Base-by-base conservation (phyloP, 2,888 invertebrate genomes). In the Psylliodes chrysocephalus region DNA sequence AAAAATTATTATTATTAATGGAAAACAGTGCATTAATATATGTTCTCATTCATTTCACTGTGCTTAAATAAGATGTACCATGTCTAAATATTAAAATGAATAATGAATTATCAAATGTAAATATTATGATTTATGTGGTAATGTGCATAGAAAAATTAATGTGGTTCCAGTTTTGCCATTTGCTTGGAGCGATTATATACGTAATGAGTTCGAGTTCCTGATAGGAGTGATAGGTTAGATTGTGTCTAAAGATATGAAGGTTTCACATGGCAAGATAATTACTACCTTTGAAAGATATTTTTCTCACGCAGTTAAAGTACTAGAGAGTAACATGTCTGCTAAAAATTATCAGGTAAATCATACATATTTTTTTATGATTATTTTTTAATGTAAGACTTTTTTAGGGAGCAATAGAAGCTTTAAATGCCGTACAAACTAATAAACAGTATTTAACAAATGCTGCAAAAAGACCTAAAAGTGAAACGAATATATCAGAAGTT, bases 371-470 rank as follows among this genome's bases (percentile, higher is more conserved):
- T 22, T 18, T 8, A 14, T 35, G 6, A 46, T 33, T 47, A 22
- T 15, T 42, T 33, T 30, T 17, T 28, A 17, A 42, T 38, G n/a
- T 14, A 12, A 22, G 4, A 55, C 35, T 62, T 42, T 51, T 67
- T 40, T 75, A 94, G 93, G 88, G 88, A 69, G 90, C 92, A 25
- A 86, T 94, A 1, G 82, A 84, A 57, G 85, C 88, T 49, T 82
- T 95, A 18, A 92, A 92, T 76, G 81, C 82, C 0, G 82, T 94
- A 6, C 93, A 94, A 80, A 89, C 90, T 33, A 94, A 93, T 79
- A 88, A 88, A 19, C 83, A 86, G 86, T 66, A 83, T 90, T 70
- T 85, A 86, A 66, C 85, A 86, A 69, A 83, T 81, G 68, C 80
- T 77, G 69, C 82, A 69, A 68, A 82, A 81, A 42, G 57, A 79